A percentile compares a stretch with the other conserved stretches of the same genome.
Conservation (phyloP, 2,888 invertebrate species). For the Ferrisia virgata region DNA sequence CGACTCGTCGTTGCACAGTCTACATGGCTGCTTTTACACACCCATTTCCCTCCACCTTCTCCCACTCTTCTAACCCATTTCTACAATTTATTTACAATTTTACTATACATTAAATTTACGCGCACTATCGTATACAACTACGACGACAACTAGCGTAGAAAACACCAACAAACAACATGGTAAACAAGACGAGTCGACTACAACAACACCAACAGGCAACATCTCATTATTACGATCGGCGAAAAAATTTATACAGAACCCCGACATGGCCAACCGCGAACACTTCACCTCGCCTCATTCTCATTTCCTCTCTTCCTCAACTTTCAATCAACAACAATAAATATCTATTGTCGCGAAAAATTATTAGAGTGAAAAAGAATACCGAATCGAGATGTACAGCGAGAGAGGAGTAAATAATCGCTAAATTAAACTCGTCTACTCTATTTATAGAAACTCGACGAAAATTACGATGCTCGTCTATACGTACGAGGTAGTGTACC, state of each 20-base stretch:
- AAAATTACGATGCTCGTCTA: background rate
- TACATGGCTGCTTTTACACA: background rate
- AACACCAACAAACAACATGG: background rate
- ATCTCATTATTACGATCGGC: background rate
- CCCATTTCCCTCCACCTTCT: background rate
- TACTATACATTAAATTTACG: background rate
- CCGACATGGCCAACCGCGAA: too few relatives aligned
- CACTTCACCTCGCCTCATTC: background rate
- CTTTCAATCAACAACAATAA: background rate
- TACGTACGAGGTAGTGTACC: too few relatives aligned
- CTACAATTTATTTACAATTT: background rate
- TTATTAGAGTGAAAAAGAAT: background rate
- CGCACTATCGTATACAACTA: background rate
- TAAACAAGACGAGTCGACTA: background rate
- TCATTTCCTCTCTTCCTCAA: background rate
- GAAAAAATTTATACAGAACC: too few relatives aligned
- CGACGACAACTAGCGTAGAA: background rate
- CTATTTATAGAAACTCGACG: background rate
- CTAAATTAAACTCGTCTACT: background rate
- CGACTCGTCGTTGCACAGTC: background rate
- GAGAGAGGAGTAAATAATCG: background rate
- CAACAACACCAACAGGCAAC: background rate
- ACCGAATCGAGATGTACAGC: background rate
- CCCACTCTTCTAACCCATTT: background rate
- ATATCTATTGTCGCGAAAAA: conserved; percentile 5